phyloP scores from a whole-genome alignment of 2,888 invertebrate genomes.

The Quadriops clusia region DNA sequence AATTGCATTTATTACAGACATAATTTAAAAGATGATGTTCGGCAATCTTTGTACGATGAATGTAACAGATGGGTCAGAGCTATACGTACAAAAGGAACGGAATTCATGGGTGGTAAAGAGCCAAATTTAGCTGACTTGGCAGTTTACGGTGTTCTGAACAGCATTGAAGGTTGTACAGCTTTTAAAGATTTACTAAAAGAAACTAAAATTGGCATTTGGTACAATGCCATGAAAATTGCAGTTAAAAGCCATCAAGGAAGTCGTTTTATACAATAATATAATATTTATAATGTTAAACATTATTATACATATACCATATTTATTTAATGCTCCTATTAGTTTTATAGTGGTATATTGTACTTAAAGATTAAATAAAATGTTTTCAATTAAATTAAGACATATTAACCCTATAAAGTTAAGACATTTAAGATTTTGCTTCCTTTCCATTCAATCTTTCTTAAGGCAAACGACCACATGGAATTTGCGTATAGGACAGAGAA shows the following conservation, averaged over 20 bases:
- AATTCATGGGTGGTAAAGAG: conserved; percentile 74
- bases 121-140: conserved; percentile 90
- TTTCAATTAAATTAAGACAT: no score
- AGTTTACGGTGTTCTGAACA: conserved; percentile 80
- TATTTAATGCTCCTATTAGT: no score
- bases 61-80: conserved; percentile 68
- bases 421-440: no score
- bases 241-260: conserved; percentile 49
- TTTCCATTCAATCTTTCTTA: no score
- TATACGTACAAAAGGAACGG: conserved; percentile 53
- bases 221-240: conserved; percentile 54
- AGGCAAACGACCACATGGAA: no score
- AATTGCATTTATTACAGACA: conserved; percentile 46
- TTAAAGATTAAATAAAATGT: no score
- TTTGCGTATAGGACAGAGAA: conserved; percentile 55
- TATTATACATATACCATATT: no score
- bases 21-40: conserved; percentile 74
- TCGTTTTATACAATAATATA: conserved; percentile 16
- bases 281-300: conserved; percentile 6
- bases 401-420: no score
- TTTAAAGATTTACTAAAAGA: conserved; percentile 68
- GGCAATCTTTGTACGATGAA: conserved; percentile 81
- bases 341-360: no score
- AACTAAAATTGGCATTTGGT: conserved; percentile 72
- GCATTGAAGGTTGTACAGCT: conserved; percentile 87